Conservation (phyloP, 2,797 vertebrate species). For the Clarias pachynema region DNA sequence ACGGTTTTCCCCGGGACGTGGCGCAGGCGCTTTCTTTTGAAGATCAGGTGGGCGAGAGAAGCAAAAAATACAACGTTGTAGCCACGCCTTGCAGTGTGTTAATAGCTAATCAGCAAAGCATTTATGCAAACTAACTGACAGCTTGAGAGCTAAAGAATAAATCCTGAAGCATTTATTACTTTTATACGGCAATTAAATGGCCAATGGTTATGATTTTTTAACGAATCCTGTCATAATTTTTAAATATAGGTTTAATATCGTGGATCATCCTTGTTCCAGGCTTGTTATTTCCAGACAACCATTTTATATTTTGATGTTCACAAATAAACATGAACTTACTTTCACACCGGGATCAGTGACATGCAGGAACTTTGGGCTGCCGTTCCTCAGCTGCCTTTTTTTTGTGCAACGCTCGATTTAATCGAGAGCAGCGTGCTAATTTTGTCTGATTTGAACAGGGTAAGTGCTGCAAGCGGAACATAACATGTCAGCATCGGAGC, state of each 20-base stretch:
- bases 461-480: constrained; percentile 3
- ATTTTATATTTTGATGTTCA: neutral
- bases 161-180: neutral
- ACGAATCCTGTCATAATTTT: neutral
- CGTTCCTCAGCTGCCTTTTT: neutral
- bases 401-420: neutral
- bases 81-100: neutral
- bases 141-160: neutral
- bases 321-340: neutral
- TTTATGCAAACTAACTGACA: neutral
- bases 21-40: constrained; percentile 97
- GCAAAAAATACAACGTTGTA: neutral
- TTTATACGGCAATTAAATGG: neutral
- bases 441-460: constrained; percentile 12
- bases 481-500: constrained; percentile 32
- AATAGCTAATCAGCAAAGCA: too few species aligned
- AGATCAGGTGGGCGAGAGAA: constrained; percentile 85
- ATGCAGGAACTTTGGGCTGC: neutral
- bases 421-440: neutral
- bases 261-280: neutral
- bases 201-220: neutral
- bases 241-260: neutral
- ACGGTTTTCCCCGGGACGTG: constrained; percentile 95
- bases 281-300: neutral
- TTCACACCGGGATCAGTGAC: neutral